Evolutionary conservation across 1,140 invertebrate species (phyloP).

Genomic region (Drosophila asahinai): DNA sequence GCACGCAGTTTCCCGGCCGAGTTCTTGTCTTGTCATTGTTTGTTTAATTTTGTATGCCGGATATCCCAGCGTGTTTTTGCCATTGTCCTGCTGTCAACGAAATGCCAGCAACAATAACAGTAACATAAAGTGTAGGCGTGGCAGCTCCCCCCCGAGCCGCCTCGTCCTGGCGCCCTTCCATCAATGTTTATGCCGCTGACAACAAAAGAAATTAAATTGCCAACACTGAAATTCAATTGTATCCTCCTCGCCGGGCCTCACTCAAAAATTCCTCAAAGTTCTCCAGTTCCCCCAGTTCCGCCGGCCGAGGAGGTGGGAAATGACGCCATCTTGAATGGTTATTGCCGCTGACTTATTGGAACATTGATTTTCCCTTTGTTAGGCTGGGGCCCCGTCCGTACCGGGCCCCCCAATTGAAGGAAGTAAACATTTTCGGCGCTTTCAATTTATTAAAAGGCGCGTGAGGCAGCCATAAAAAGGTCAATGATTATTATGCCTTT

Average conservation of each 20-base stretch:
- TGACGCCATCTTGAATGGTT: conserved; percentile 63
- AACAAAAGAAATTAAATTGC: conserved; percentile 83
- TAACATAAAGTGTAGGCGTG: conserved; percentile 53
- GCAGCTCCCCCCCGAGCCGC: not conserved
- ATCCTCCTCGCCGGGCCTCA: conserved; percentile 47
- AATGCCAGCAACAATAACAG: conserved; percentile 70
- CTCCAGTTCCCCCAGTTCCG: too few relatives aligned
- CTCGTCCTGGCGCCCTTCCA: conserved; percentile 30
- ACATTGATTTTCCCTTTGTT: conserved; percentile 63
- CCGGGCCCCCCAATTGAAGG: conserved; percentile 30
- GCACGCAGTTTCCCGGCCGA: conserved; percentile 53
- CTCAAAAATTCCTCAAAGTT: conserved; percentile 63
- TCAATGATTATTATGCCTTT: conserved; percentile 71
- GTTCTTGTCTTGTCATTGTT: conserved; percentile 79
- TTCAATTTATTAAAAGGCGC: conserved; percentile 79
- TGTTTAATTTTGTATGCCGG: conserved; percentile 79
- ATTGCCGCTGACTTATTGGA: conserved; percentile 68
- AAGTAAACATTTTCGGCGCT: conserved; percentile 68
- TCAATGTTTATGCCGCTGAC: conserved; percentile 77
- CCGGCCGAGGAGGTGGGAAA: conserved; percentile 9
- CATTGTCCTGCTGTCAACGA: conserved; percentile 78
- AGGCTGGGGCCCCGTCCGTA: not conserved
- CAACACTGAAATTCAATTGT: conserved; percentile 82
- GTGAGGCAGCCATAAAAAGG: conserved; percentile 71
- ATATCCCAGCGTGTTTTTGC: conserved; percentile 73